Evolutionary conservation across 23 tunicate genomes (phyloP).

Genomic region (Aplidium turbinatum): DNA sequence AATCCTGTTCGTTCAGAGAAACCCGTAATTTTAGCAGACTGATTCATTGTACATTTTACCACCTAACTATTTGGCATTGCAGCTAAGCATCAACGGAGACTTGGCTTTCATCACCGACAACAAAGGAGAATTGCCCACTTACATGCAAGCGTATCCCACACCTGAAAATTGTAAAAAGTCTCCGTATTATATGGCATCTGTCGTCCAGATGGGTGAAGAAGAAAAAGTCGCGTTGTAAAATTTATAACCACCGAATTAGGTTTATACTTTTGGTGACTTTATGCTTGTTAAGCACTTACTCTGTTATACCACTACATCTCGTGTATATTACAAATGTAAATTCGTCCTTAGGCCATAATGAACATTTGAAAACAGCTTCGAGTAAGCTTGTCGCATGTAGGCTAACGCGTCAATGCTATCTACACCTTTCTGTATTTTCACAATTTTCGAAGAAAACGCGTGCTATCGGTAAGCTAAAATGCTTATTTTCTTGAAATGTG

Average conservation of each 20-base stretch:
- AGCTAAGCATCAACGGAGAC: constrained; percentile 70
- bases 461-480: no score
- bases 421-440: no score
- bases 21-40: background rate
- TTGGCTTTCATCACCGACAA: constrained; percentile 51
- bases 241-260: background rate
- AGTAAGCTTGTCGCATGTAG: no score
- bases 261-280: background rate
- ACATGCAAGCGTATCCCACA: constrained; percentile 38
- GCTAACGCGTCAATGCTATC: no score
- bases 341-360: no score
- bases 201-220: background rate
- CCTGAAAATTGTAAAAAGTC: constrained; percentile 35
- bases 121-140: constrained; percentile 47
- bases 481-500: no score
- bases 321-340: no score
- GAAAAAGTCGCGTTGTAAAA: constrained; percentile 20
- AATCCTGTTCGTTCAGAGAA: background rate
- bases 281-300: no score
- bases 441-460: no score
- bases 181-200: constrained; percentile 49
- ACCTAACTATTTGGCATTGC: background rate
- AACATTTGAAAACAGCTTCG: no score
- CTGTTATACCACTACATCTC: no score
- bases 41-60: background rate